These are phyloP conservation scores for Lithobates pipiens DNA, from an alignment of 2,797 vertebrate genomes.

Conservation along the genomic window DNA sequence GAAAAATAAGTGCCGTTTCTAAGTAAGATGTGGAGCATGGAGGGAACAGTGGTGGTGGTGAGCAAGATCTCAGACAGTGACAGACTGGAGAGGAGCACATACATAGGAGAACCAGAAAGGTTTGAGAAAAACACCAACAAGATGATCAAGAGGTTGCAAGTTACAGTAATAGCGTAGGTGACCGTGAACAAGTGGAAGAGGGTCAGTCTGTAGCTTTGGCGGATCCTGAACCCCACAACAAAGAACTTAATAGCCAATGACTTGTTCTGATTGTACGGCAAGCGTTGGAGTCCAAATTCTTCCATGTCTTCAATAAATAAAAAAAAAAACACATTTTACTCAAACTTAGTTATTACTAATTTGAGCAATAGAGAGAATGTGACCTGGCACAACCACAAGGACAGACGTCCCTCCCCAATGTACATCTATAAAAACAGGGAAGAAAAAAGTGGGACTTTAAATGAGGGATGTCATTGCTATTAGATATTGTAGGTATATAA, in stretches of 20 bases:
- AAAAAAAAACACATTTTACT: no score
- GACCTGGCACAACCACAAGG: no score
- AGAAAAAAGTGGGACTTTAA: no score
- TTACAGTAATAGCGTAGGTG: not conserved
- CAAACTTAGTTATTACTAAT: no score
- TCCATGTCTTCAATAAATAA: not conserved
- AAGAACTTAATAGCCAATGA: not conserved
- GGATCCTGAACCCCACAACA: constrained; percentile 4
- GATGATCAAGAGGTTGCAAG: constrained; percentile 7
- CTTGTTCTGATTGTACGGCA: not conserved
- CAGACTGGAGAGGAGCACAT: constrained; percentile 5
- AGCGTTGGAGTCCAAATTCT: not conserved
- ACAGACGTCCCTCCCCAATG: no score
- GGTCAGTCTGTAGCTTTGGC: not conserved
- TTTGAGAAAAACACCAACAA: not conserved
- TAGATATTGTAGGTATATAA: no score
- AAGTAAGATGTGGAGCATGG: not conserved
- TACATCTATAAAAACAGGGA: no score
- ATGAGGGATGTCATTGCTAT: no score
- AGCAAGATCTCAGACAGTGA: constrained; percentile 10
- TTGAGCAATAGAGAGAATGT: no score
- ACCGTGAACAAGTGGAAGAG: not conserved
- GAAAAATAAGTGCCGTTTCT: not conserved
- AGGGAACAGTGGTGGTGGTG: not conserved
- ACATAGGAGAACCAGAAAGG: constrained; percentile 1